Evolutionary conservation across 1,140 invertebrate genomes (phyloP).

Genomic region (Calephelis virginiensis): DNA sequence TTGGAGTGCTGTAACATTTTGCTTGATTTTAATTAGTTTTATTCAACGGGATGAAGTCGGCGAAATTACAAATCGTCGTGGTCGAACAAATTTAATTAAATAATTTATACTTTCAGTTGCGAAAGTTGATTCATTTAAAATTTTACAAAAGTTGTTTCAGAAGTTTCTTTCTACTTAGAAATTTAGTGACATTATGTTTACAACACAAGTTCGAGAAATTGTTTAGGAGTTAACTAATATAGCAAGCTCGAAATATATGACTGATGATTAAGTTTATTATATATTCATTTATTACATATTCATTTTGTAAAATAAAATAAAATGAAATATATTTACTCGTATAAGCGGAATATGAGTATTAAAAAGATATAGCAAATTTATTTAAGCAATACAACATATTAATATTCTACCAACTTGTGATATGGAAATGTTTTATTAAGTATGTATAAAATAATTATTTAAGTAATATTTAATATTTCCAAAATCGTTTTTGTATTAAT

Average conservation of each 20-base stretch:
- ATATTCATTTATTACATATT: too few relatives aligned
- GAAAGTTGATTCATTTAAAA: constrained; percentile 22
- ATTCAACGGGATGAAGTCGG: constrained; percentile 52
- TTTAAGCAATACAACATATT: too few relatives aligned
- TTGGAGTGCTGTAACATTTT: constrained; percentile 22
- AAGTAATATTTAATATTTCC: too few relatives aligned
- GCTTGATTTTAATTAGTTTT: constrained; percentile 55
- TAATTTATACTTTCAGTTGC: constrained; percentile 49
- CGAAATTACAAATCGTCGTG: constrained; percentile 58
- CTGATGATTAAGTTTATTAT: too few relatives aligned
- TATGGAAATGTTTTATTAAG: too few relatives aligned
- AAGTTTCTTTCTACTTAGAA: constrained; percentile 17
- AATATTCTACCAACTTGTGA: too few relatives aligned
- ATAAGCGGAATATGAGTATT: too few relatives aligned
- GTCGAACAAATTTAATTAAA: constrained; percentile 67
- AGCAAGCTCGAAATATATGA: not conserved
- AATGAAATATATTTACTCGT: too few relatives aligned
- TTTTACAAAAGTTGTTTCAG: constrained; percentile 4
- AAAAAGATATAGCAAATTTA: too few relatives aligned
- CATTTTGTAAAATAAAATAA: too few relatives aligned
- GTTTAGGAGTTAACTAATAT: constrained; percentile 12
- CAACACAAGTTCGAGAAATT: constrained; percentile 12
- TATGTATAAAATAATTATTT: too few relatives aligned
- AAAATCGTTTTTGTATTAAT: too few relatives aligned
- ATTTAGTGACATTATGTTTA: constrained; percentile 9